Evolutionary conservation across 2,113 vertebrate species (phyloP), one percentile per base, ranked within the genome.

Genomic region (Meleagris gallopavo): DNA sequence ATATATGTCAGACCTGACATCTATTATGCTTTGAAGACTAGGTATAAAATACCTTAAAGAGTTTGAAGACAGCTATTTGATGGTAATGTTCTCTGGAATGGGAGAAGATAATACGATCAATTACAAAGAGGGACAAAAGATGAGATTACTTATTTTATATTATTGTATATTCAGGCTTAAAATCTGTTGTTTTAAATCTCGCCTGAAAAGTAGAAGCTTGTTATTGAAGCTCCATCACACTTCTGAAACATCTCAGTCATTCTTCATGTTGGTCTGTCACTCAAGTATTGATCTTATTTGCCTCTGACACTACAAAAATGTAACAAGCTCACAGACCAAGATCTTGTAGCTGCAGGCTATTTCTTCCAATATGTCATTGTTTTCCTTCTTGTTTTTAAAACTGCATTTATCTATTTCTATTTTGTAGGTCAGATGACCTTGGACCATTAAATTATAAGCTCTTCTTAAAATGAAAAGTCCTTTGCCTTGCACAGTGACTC

Each of bases 341-440:
- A 73, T 93, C 58, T 89, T 88, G 24, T 57, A 89, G 48, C 57
- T 91, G 32, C 36, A 75, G 57, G 64, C 4, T 82, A 36, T 84
- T 91, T 95, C 66, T 77, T 86, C 41, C 40, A 82, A n/a, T 77
- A 84, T 46, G 24, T 95, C 76, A 60, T 69, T 20, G 60, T 81
- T 89, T 95, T 89, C 19, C 12, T 76, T n/a, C 29, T 77, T 88
- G 16, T 72, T 91, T 94, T 84, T 76, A 84, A 65, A 94, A n/a
- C 46, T 55, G 36, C 29, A 34, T 73, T 2, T 64, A 70, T 70
- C n/a, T 92, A 46, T 80, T 92, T 91, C 79, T 83, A 66, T 88
- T 86, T 91, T 30, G 92, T 58, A 66, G 29, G 46, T 65, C 36
- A 78, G 65, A 85, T 89, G 36, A 62, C 64, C 62, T 87, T 60